A percentile compares a stretch with the other conserved stretches of the same genome.
These are phyloP conservation scores for Sitodiplosis mosellana DNA, from an alignment of 1,140 invertebrate genomes.

Conservation along the genomic window DNA sequence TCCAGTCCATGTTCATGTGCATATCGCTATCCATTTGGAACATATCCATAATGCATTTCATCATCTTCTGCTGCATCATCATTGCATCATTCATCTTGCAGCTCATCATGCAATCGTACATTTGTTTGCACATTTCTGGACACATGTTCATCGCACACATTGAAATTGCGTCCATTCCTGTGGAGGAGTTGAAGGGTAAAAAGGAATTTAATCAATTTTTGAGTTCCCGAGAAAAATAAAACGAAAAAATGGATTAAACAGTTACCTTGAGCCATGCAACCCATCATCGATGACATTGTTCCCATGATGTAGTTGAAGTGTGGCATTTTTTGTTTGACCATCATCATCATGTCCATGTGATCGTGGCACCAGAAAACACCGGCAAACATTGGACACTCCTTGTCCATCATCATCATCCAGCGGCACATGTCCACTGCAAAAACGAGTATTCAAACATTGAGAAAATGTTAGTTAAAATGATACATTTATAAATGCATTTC, in stretches of 20 bases:
- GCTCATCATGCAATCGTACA: conserved; percentile 21
- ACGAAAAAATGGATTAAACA: too few relatives aligned
- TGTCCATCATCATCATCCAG: too few relatives aligned
- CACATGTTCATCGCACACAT: conserved; percentile 42
- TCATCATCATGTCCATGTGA: conserved; percentile 39
- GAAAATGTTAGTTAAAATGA: too few relatives aligned
- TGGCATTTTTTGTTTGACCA: conserved; percentile 47
- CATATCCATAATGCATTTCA: conserved; percentile 12
- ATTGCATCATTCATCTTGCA: conserved; percentile 20
- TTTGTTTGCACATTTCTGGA: conserved; percentile 25
- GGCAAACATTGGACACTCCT: neutral
- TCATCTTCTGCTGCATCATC: conserved; percentile 27
- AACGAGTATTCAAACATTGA: too few relatives aligned
- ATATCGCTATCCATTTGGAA: too few relatives aligned
- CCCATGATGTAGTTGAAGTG: conserved; percentile 51
- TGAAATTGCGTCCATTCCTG: conserved; percentile 48
- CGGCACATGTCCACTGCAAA: too few relatives aligned
- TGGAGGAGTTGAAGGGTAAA: conserved; percentile 39
- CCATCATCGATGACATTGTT: conserved; percentile 41
- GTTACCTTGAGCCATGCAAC: conserved; percentile 32
- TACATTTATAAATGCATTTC: too few relatives aligned
- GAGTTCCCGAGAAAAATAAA: too few relatives aligned
- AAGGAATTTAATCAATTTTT: too few relatives aligned
- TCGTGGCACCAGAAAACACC: conserved; percentile 50
- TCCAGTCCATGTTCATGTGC: too few relatives aligned